Percentiles rank a stretch among this genome's conserved stretches.
These are phyloP conservation scores for Lampropteryx suffumata DNA, from an alignment of 2,888 invertebrate genomes.

Conservation along the genomic window DNA sequence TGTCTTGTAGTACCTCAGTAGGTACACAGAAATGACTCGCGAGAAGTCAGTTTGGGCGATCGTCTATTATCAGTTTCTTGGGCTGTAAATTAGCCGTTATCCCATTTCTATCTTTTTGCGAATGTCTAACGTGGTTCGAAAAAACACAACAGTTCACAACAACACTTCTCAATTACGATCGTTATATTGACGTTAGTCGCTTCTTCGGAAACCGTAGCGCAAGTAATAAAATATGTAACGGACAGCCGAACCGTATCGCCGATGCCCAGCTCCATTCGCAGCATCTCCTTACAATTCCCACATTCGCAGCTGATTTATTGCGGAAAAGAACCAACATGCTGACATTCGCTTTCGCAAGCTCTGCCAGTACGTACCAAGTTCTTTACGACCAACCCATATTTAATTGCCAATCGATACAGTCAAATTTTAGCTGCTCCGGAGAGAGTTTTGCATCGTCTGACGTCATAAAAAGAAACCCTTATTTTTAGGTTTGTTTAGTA, in stretches of 20 bases:
- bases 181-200: background rate
- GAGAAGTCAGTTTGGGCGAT: no score
- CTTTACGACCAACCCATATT: conserved; percentile 68
- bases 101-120: no score
- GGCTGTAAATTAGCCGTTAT: no score
- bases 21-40: no score
- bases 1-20: no score
- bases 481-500: conserved; percentile 1
- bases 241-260: conserved; percentile 45
- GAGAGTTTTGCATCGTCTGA: conserved; percentile 21
- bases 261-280: conserved; percentile 51
- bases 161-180: background rate
- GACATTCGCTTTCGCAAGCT: conserved; percentile 56
- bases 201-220: background rate
- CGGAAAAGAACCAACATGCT: conserved; percentile 57
- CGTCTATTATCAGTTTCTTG: no score
- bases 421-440: conserved; percentile 48
- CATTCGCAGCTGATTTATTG: conserved; percentile 67
- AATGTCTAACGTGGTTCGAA: no score
- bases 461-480: conserved; percentile 9
- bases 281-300: conserved; percentile 62
- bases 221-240: conserved; percentile 10
- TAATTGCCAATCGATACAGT: conserved; percentile 61
- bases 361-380: conserved; percentile 59
- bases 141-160: no score